Evolutionary conservation across 2,888 invertebrate species (phyloP).

Genomic region (Cistogaster globosa): DNA sequence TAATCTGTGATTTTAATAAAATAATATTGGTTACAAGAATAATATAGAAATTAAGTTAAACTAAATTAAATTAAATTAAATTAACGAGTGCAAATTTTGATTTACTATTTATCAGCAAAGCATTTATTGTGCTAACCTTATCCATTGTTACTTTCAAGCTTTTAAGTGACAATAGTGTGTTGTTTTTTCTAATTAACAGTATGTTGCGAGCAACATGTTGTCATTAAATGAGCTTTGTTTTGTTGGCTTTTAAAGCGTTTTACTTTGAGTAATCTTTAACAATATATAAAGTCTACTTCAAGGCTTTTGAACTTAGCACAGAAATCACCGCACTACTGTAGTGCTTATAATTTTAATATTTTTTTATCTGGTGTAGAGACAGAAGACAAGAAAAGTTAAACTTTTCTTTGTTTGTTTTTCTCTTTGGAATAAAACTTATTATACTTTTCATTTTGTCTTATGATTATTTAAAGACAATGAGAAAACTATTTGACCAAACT

Average conservation of each 20-base stretch:
- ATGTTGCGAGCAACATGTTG: conserved; percentile 7
- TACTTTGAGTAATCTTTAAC: neutral
- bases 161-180: too few species aligned
- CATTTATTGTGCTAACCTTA: too few species aligned
- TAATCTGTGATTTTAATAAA: too few species aligned
- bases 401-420: conserved; percentile 27
- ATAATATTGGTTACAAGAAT: too few species aligned
- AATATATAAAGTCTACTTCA: conserved; percentile 16
- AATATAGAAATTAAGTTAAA: too few species aligned
- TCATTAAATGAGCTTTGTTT: neutral
- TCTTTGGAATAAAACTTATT: conserved; percentile 11
- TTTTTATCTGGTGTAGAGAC: conserved; percentile 14
- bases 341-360: conserved; percentile 2
- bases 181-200: neutral
- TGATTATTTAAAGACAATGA: conserved; percentile 48
- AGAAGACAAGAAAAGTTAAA: conserved; percentile 25
- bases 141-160: too few species aligned
- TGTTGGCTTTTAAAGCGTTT: neutral
- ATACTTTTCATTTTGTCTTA: conserved; percentile 43
- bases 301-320: conserved; percentile 44
- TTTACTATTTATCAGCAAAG: too few species aligned
- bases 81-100: too few species aligned
- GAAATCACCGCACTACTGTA: conserved; percentile 1
- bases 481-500: conserved; percentile 67
- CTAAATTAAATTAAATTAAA: too few species aligned